phyloP scores from a whole-genome alignment of 2,888 invertebrate genomes.

The Cepaea hortensis region DNA sequence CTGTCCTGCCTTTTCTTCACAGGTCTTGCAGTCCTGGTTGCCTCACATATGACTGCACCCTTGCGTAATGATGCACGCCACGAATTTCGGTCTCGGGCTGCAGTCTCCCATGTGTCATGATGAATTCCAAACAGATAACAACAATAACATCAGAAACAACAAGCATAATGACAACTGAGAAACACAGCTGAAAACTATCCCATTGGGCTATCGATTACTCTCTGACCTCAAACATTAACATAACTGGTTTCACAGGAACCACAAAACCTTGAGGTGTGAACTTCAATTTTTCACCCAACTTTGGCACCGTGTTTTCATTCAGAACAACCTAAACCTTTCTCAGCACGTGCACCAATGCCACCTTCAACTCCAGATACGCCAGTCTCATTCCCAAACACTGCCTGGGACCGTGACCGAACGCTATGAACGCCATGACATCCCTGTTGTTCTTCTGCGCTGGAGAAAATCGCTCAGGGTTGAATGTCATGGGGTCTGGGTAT shows the following conservation, averaged over 20 bases:
- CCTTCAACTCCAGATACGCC: constrained; percentile 33
- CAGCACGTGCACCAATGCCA: constrained; percentile 17
- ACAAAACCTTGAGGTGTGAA: constrained; percentile 8
- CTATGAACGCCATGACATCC: constrained; percentile 28
- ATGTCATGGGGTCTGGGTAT: constrained; percentile 4
- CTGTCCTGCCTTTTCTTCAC: too few relatives aligned
- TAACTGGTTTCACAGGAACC: constrained; percentile 11
- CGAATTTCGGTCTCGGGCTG: too few relatives aligned
- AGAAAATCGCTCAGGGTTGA: constrained; percentile 33
- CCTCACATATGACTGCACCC: too few relatives aligned
- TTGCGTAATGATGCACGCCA: too few relatives aligned
- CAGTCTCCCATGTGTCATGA: too few relatives aligned
- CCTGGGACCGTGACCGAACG: constrained; percentile 32
- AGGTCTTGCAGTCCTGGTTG: too few relatives aligned
- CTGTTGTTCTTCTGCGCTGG: constrained; percentile 10
- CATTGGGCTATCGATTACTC: not conserved
- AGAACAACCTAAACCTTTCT: not conserved
- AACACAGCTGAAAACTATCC: not conserved
- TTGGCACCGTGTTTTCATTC: constrained; percentile 25
- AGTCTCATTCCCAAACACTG: constrained; percentile 34
- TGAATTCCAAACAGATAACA: too few relatives aligned
- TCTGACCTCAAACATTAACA: constrained; percentile 29
- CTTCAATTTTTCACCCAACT: constrained; percentile 6
- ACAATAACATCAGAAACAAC: too few relatives aligned
- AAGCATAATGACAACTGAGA: too few relatives aligned